Evolutionary conservation across 2,797 vertebrate species (phyloP), one percentile per base, ranked within the genome.

Genomic region (Acrossocheilus wenchowensis): DNA sequence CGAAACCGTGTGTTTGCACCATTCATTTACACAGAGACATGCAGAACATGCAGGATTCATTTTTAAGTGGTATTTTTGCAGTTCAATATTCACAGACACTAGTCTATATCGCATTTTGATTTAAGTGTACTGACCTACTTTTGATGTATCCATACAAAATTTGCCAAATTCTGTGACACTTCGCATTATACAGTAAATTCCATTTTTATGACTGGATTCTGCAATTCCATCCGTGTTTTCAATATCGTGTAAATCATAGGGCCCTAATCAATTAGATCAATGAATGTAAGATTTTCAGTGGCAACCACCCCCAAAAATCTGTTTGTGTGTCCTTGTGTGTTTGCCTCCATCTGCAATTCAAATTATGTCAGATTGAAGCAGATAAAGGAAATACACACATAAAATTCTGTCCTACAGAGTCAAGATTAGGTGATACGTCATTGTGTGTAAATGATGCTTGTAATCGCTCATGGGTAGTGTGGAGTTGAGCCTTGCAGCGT

Each of bases 291-390:
- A 75, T 19, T 30, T 30, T 50, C 26, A 34, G n/a, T 34, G 45
- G 30, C 74, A 78, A 23, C 30, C 34, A 78, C 7, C 50, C 10
- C 9, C 21, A 64, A 62, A 62, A 62, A 62, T 26, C 4, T 8
- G 1, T 41, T 80, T 84, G 36, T 80, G 81, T 75, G 73, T 54
- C 39, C 71, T 15, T 86, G 81, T 57, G 43, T 82, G 39, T 74
- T 41, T 41, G 34, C n/a, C 45, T 81, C 34, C n/a, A 6, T 86
- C 30, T 79, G 72, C 73, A 82, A 81, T 68, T 84, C 66, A 74
- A 73, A 78, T 83, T 73, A 78, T 41, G 23, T 41, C 41, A 68
- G 57, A 39, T 9, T 36, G 36, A 68, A 79, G 81, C 23, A 68
- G 30, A 77, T 79, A 83, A 69, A 79, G 36, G 41, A 57, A 85